phyloP scores from a whole-genome alignment of 2,888 invertebrate genomes.

The Tetranychus truncatus region DNA sequence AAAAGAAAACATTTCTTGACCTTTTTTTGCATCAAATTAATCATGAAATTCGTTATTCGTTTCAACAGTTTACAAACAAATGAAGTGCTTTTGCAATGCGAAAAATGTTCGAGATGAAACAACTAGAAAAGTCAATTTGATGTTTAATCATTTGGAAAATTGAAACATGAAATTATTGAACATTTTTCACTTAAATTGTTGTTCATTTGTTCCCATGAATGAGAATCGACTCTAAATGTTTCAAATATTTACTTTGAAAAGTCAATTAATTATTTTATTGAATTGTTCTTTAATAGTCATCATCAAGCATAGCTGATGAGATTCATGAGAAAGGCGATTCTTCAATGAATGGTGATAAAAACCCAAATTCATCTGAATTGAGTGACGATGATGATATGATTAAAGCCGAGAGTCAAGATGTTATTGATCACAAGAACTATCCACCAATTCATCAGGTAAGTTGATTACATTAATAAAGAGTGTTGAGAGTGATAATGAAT shows the following conservation, averaged over 20 bases:
- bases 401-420: constrained; percentile 20
- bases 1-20: not conserved
- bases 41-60: too few species aligned
- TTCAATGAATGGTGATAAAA: not conserved
- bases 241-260: too few species aligned
- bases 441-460: constrained; percentile 17
- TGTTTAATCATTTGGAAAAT: too few species aligned
- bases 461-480: not conserved
- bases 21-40: not conserved
- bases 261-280: too few species aligned
- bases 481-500: not conserved
- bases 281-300: not conserved
- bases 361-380: not conserved
- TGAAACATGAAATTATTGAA: too few species aligned
- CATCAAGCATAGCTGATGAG: not conserved
- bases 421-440: constrained; percentile 16
- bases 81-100: too few species aligned
- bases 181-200: too few species aligned
- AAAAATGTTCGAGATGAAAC: too few species aligned
- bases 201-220: too few species aligned
- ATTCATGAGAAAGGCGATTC: constrained; percentile 8
- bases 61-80: too few species aligned
- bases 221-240: too few species aligned
- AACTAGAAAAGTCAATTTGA: too few species aligned
- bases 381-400: constrained; percentile 17